Evolutionary conservation across 2,888 invertebrate genomes (phyloP).

Genomic region (Drosophila monieri): DNA sequence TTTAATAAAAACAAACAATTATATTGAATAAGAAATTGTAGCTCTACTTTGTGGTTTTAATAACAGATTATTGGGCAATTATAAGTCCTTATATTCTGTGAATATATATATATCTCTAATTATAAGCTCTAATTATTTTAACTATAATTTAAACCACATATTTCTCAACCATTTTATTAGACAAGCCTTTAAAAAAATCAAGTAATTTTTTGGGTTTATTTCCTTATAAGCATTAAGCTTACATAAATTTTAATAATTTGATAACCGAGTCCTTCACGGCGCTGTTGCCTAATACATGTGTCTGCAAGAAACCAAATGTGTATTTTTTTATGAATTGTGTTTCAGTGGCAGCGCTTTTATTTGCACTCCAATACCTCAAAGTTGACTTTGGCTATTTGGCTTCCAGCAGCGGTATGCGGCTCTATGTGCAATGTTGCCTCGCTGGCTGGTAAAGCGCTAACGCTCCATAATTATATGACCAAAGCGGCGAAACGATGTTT

Average conservation of each 20-base stretch:
- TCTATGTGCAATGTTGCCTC: conserved; percentile 16
- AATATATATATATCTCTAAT: too few species aligned
- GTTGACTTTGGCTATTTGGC: conserved; percentile 12
- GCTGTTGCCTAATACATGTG: background rate
- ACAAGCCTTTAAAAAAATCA: background rate
- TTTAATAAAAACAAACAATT: background rate
- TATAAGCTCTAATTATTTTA: too few species aligned
- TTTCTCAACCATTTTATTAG: background rate
- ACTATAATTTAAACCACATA: background rate
- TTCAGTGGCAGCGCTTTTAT: conserved; percentile 13
- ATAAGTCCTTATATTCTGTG: background rate
- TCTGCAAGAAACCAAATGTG: conserved; percentile 7
- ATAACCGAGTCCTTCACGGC: conserved; percentile 16
- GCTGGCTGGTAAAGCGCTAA: conserved; percentile 62
- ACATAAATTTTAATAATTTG: background rate
- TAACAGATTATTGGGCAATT: background rate
- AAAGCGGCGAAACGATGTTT: conserved; percentile 23
- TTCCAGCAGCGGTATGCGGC: background rate
- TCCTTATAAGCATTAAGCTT: background rate
- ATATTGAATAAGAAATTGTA: background rate
- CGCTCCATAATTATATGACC: conserved; percentile 61
- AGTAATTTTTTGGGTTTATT: background rate
- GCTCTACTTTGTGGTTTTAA: background rate
- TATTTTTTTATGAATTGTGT: conserved; percentile 9
- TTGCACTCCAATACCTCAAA: conserved; percentile 12